Conservation (phyloP, 2,888 invertebrate genomes). For the Apoda limacodes region DNA sequence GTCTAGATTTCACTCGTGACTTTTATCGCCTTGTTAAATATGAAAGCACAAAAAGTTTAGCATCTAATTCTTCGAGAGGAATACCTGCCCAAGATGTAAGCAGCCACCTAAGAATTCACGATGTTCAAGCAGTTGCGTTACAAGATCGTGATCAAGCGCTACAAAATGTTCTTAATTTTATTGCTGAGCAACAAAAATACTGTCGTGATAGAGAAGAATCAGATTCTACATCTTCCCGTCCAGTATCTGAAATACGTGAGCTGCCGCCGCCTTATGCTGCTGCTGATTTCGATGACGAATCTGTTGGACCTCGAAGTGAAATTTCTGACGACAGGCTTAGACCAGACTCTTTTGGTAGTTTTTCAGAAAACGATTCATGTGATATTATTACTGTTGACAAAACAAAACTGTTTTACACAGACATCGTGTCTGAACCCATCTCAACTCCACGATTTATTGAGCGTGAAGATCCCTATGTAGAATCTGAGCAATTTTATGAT, state of each 20-base stretch:
- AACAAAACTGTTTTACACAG: slow-evolving; percentile 45
- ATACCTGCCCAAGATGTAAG: slow-evolving; percentile 67
- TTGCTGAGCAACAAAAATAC: slow-evolving; percentile 82
- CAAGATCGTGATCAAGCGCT: slow-evolving; percentile 77
- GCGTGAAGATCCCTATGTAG: slow-evolving; percentile 56
- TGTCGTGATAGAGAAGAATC: slow-evolving; percentile 71
- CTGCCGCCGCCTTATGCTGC: slow-evolving; percentile 63
- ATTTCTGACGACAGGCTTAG: slow-evolving; percentile 56
- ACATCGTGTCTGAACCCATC: slow-evolving; percentile 54
- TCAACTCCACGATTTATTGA: slow-evolving; percentile 60
- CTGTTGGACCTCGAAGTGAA: slow-evolving; percentile 58
- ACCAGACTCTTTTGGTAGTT: slow-evolving; percentile 60
- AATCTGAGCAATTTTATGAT: slow-evolving; percentile 52
- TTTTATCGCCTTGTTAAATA: slow-evolving; percentile 85
- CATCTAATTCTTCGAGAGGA: slow-evolving; percentile 78
- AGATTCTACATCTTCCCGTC: slow-evolving; percentile 66
- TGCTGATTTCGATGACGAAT: slow-evolving; percentile 61
- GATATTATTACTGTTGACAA: slow-evolving; percentile 45
- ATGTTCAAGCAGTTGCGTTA: slow-evolving; percentile 54
- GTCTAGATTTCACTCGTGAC: slow-evolving; percentile 82
- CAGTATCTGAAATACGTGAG: slow-evolving; percentile 69
- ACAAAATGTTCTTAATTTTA: slow-evolving; percentile 80
- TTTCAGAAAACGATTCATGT: slow-evolving; percentile 62
- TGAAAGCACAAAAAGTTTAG: slow-evolving; percentile 83
- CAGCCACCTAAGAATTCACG: slow-evolving; percentile 53